A percentile compares a stretch with the other conserved stretches of the same genome.
Conservation (phyloP, 2,888 invertebrate genomes). For the Phytoseiulus persimilis region DNA sequence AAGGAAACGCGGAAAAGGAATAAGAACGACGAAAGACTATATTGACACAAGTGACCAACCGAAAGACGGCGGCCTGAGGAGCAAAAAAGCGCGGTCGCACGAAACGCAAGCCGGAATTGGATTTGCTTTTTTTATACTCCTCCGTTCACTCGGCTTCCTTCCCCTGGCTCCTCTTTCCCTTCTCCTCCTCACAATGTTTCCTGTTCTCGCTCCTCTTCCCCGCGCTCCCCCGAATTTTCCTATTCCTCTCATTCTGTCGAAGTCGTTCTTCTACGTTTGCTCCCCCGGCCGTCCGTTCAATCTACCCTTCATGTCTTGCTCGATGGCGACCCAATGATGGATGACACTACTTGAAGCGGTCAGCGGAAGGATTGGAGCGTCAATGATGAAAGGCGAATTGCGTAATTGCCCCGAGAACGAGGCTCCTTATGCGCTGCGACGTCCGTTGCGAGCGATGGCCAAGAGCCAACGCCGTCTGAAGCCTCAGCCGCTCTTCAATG, state of each 20-base stretch:
- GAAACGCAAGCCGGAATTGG: not conserved
- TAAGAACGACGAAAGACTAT: not conserved
- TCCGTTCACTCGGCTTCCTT: not conserved
- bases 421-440: not conserved
- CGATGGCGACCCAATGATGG: not conserved
- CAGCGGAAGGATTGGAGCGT: not conserved
- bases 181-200: too few species aligned
- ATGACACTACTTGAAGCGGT: not conserved
- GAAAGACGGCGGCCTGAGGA: not conserved
- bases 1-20: not conserved
- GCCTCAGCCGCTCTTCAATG: too few species aligned
- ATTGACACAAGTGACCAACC: not conserved
- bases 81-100: not conserved
- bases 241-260: not conserved
- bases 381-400: not conserved
- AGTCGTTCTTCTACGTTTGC: not conserved
- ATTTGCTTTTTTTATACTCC: not conserved
- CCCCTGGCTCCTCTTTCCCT: not conserved
- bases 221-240: not conserved
- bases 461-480: not conserved
- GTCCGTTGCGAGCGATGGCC: not conserved
- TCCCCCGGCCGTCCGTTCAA: not conserved
- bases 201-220: not conserved
- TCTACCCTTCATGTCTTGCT: not conserved
- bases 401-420: not conserved